A percentile compares a stretch with the other conserved stretches of the same genome.
Evolutionary conservation across 1,140 invertebrate species (phyloP).

Genomic region (Idris sp.): DNA sequence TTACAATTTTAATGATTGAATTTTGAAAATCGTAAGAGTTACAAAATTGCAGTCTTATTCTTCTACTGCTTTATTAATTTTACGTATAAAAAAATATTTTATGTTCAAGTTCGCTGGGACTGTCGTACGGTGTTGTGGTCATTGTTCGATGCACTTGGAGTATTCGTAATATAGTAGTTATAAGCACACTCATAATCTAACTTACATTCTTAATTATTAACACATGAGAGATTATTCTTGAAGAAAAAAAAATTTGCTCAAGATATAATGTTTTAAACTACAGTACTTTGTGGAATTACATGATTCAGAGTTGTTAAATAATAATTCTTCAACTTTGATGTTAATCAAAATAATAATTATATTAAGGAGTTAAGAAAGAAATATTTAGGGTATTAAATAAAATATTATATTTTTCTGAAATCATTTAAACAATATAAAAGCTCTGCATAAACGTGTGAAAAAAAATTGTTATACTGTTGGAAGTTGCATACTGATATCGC

Average conservation of each 20-base stretch:
- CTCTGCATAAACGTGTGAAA: slow-evolving; percentile 24
- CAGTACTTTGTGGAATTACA: too few relatives aligned
- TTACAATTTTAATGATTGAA: too few relatives aligned
- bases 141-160: slow-evolving; percentile 56
- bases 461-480: slow-evolving; percentile 10
- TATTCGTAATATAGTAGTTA: slow-evolving; percentile 49
- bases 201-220: slow-evolving; percentile 23
- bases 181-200: slow-evolving; percentile 25
- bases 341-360: too few relatives aligned
- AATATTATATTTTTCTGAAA: slow-evolving; percentile 46
- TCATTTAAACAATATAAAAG: slow-evolving; percentile 41
- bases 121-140: slow-evolving; percentile 55
- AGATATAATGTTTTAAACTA: background rate
- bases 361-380: background rate
- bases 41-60: too few relatives aligned
- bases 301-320: too few relatives aligned
- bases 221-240: slow-evolving; percentile 17
- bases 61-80: too few relatives aligned
- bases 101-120: slow-evolving; percentile 40
- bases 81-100: slow-evolving; percentile 3
- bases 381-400: slow-evolving; percentile 25
- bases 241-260: slow-evolving; percentile 1
- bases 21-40: too few relatives aligned
- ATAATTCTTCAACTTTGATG: too few relatives aligned
- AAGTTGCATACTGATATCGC: slow-evolving; percentile 10